Evolutionary conservation across 2,888 invertebrate species (phyloP), one percentile per base, ranked within the genome.

Genomic region (Nephrotoma flavescens): DNA sequence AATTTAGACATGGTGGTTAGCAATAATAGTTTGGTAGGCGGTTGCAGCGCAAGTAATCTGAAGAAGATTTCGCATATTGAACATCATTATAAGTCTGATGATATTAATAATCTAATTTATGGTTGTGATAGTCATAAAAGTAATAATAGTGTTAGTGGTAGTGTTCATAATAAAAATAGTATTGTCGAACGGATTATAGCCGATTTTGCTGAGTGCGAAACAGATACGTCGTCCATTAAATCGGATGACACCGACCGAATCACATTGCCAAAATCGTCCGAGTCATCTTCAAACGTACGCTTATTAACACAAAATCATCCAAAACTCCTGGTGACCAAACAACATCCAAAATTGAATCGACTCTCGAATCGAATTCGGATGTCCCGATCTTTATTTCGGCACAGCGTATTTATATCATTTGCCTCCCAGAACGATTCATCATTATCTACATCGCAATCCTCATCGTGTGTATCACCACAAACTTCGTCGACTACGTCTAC

Each of bases 191-290:
- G 94, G 86, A 94, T 94, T 88, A 90, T 94, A 89, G 94, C 93
- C 2, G 94, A 94, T 89, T 94, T 94, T 88, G 94, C 94, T 0
- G 94, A 94, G 89, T 92, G 93, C 45, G 94, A 94, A 90, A 92
- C 92, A 87, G 94, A 92, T 92, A 87, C 84, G 87, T 88, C 87
- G 86, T 87, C 88, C 88, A 88, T 83, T 71, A 89, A 89, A 87
- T 90, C 88, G 52, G 90, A 89, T 88, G 89, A 89, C 87, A 93
- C 89, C 90, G 93, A 89, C 91, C 94, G 90, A 92, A 92, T 90
- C 6, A 90, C 90, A 91, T 93, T 94, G 92, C 83, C 87, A 11
- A 88, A 86, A 52, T 86, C 57, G 83, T 87, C 86, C 84, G 86
- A 87, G 12, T 47, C 45, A n/a, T 52, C 52, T 7, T n/a, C 52